Percentiles rank a stretch among this genome's conserved stretches.
Evolutionary conservation across 1,140 invertebrate species (phyloP).

Genomic region (Diprion similis): DNA sequence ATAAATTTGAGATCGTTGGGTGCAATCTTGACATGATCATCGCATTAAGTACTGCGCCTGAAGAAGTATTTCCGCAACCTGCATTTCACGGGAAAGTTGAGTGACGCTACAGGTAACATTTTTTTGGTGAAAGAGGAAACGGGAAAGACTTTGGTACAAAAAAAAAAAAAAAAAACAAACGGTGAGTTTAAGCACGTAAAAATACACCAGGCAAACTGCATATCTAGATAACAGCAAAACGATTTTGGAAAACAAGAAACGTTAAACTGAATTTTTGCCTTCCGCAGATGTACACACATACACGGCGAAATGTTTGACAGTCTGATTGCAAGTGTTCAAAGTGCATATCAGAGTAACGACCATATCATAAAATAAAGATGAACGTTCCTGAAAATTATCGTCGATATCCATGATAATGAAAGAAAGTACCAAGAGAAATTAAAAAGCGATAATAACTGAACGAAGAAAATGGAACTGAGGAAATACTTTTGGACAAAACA

Average conservation of each 20-base stretch:
- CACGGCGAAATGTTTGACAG: not conserved
- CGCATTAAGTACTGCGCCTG: not conserved
- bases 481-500: slow-evolving; percentile 29
- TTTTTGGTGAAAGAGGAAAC: not conserved
- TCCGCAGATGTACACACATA: not conserved
- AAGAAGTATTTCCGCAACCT: not conserved
- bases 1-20: not conserved
- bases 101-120: not conserved
- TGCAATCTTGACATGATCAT: not conserved
- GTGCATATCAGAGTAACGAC: not conserved
- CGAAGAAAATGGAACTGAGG: slow-evolving; percentile 30
- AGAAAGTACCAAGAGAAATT: not conserved
- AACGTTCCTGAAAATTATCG: slow-evolving; percentile 10
- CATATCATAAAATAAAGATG: slow-evolving; percentile 8
- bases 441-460: not conserved
- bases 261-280: not conserved
- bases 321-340: not conserved
- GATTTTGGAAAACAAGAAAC: too few species aligned
- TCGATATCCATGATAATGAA: not conserved
- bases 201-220: not conserved
- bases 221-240: not conserved
- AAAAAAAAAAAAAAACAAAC: not conserved
- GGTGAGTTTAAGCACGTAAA: not conserved
- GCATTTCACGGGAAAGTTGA: not conserved
- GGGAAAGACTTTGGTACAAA: too few species aligned